Evolutionary conservation across 2,113 vertebrate genomes (phyloP).

Genomic region (Oncorhynchus mykiss): DNA sequence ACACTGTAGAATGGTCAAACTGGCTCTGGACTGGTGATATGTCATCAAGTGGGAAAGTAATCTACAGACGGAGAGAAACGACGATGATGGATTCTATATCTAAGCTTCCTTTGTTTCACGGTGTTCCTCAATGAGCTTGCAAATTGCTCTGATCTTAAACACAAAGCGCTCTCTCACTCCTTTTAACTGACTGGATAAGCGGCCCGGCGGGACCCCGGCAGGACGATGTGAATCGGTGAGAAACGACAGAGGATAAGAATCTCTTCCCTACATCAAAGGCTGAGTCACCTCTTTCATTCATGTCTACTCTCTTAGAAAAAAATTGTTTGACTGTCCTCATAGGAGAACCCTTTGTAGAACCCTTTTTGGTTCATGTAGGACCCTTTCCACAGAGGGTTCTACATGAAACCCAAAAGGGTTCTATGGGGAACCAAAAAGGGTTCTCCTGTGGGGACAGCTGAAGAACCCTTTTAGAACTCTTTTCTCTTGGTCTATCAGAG

Average conservation of each 20-base stretch:
- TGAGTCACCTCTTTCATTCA: slow-evolving; percentile 27
- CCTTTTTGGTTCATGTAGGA: too few relatives aligned
- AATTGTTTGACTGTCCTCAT: too few relatives aligned
- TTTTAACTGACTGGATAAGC: slow-evolving; percentile 71
- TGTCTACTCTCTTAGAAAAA: not conserved
- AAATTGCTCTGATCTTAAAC: slow-evolving; percentile 91
- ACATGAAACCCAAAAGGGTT: too few relatives aligned
- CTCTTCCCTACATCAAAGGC: slow-evolving; percentile 87
- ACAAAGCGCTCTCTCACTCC: slow-evolving; percentile 86
- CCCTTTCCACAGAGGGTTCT: too few relatives aligned
- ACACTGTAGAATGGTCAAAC: not conserved
- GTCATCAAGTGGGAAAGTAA: slow-evolving; percentile 61
- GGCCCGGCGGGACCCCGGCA: slow-evolving; percentile 56
- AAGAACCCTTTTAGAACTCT: too few relatives aligned
- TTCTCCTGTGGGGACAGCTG: too few relatives aligned
- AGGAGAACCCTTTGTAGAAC: too few relatives aligned
- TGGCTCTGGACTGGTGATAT: slow-evolving; percentile 28
- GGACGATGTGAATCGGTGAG: slow-evolving; percentile 78
- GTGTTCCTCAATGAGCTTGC: slow-evolving; percentile 81
- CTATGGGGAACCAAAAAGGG: too few relatives aligned
- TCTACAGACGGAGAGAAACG: slow-evolving; percentile 61
- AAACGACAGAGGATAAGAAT: slow-evolving; percentile 80
- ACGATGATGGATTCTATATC: slow-evolving; percentile 82
- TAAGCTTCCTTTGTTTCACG: slow-evolving; percentile 82
- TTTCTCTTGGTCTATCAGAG: too few relatives aligned